phyloP scores from a whole-genome alignment of 2,888 invertebrate species.

The Mylabris sibirica region DNA sequence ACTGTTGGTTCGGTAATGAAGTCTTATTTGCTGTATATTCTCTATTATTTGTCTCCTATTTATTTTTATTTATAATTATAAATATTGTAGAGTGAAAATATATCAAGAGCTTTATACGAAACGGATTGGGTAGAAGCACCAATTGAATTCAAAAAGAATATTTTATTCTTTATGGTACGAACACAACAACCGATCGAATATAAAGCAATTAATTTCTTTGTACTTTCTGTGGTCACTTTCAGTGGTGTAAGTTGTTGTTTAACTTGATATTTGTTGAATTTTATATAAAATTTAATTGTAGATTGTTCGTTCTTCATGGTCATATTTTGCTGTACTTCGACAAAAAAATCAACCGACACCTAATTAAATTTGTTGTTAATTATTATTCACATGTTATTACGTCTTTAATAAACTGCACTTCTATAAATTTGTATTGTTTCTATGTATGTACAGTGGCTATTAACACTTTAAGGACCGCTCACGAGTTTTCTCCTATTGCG shows the following conservation, averaged over 20 bases:
- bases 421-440: no score
- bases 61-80: neutral
- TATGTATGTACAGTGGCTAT: no score
- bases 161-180: slow-evolving; percentile 19
- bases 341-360: slow-evolving; percentile 7
- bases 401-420: no score
- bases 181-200: slow-evolving; percentile 18
- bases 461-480: no score
- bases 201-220: slow-evolving; percentile 16
- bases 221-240: slow-evolving; percentile 20
- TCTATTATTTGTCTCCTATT: neutral
- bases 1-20: slow-evolving; percentile 28
- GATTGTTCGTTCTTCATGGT: slow-evolving; percentile 24
- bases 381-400: no score
- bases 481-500: no score
- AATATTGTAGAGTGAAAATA: slow-evolving; percentile 19
- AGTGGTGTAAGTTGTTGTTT: slow-evolving; percentile 1
- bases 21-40: slow-evolving; percentile 14
- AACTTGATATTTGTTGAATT: neutral
- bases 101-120: slow-evolving; percentile 20
- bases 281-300: slow-evolving; percentile 6
- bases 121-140: slow-evolving; percentile 15
- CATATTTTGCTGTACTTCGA: slow-evolving; percentile 22
- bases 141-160: slow-evolving; percentile 13
- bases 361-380: neutral